phyloP scores from a whole-genome alignment of 64 coral and sea anemone genomes.

The Acropora yongei region DNA sequence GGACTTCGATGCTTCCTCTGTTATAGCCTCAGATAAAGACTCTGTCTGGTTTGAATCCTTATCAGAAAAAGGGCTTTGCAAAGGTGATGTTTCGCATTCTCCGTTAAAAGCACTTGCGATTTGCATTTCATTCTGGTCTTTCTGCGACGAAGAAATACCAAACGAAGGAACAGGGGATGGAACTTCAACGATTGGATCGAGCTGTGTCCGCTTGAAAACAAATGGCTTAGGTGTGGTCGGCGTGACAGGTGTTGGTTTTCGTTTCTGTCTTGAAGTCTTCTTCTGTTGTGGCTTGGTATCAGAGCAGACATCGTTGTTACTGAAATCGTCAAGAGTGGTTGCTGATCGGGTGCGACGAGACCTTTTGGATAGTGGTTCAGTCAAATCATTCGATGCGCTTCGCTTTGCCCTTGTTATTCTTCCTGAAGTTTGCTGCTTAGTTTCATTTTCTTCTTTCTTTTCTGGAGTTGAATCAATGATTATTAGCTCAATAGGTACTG shows the following conservation, averaged over 20 bases:
- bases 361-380: slow-evolving; percentile 25
- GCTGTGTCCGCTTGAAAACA: slow-evolving; percentile 46
- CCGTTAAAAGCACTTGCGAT: not conserved
- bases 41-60: slow-evolving; percentile 3
- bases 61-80: slow-evolving; percentile 12
- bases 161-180: slow-evolving; percentile 36
- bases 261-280: not conserved
- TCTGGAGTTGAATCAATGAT: not conserved
- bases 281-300: not conserved
- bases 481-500: not conserved
- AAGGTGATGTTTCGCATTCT: not conserved
- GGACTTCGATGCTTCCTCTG: not conserved
- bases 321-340: not conserved
- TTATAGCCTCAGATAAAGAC: not conserved
- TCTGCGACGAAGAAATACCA: not conserved
- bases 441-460: not conserved
- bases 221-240: slow-evolving; percentile 50
- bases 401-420: slow-evolving; percentile 39
- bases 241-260: not conserved
- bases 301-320: not conserved
- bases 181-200: slow-evolving; percentile 61
- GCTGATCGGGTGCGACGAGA: not conserved
- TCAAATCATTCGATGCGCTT: not conserved
- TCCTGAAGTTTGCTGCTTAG: not conserved
- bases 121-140: not conserved